Conservation (phyloP, 2,113 vertebrate genomes). For the Plestiodon gilberti region DNA sequence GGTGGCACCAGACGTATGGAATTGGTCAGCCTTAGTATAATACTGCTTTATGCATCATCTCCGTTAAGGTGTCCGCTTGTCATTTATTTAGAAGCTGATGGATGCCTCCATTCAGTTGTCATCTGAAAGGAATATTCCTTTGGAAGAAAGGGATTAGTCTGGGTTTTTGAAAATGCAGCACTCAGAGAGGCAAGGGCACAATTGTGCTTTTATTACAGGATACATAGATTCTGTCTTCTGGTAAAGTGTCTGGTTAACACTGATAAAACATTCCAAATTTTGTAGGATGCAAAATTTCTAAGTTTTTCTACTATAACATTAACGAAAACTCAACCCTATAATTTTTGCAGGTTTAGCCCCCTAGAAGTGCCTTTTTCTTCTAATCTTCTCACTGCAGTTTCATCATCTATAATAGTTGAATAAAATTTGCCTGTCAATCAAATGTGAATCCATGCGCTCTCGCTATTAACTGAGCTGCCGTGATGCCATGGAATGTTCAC, state of each 20-base stretch:
- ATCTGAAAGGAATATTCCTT: slow-evolving; percentile 59
- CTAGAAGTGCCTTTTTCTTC: neutral
- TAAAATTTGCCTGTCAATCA: too few species aligned
- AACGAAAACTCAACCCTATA: neutral
- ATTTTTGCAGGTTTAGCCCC: neutral
- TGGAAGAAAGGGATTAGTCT: slow-evolving; percentile 25
- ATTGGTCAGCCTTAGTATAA: slow-evolving; percentile 63
- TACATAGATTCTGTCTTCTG: slow-evolving; percentile 5
- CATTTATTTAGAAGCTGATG: slow-evolving; percentile 48
- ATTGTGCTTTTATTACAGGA: neutral
- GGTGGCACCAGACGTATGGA: slow-evolving; percentile 53
- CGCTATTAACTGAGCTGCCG: neutral
- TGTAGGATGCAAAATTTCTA: neutral
- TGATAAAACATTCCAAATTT: neutral
- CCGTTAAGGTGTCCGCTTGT: slow-evolving; percentile 36
- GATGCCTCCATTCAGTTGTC: slow-evolving; percentile 47
- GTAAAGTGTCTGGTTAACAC: neutral
- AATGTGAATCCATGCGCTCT: neutral
- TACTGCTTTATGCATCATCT: slow-evolving; percentile 47
- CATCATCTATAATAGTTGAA: too few species aligned
- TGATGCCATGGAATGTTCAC: neutral
- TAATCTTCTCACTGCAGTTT: neutral
- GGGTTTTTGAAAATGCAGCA: slow-evolving; percentile 39
- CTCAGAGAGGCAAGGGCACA: neutral
- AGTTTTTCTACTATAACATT: rapidly evolving